Evolutionary conservation across 2,888 invertebrate genomes (phyloP).

Genomic region (Drosophila limbata): DNA sequence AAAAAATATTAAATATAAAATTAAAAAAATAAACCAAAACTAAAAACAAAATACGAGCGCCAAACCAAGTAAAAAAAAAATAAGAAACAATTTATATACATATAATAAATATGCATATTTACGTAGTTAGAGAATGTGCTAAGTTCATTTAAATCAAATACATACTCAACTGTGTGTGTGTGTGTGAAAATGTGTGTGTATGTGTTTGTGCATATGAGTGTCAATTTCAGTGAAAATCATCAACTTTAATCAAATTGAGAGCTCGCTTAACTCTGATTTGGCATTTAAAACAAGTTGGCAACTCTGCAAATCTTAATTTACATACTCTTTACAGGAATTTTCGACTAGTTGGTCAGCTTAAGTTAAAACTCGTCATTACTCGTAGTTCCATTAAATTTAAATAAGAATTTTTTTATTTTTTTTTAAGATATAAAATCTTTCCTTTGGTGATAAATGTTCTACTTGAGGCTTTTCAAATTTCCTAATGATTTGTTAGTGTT

Average conservation of each 20-base stretch:
- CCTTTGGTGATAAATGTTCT: background rate
- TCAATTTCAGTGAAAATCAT: background rate
- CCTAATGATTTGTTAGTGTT: background rate
- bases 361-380: background rate
- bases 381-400: background rate
- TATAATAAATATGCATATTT: background rate
- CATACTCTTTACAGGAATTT: background rate
- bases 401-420: background rate
- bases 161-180: constrained; percentile 7
- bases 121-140: background rate
- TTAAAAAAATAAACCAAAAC: constrained; percentile 11
- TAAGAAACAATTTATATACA: background rate
- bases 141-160: constrained; percentile 13
- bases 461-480: background rate
- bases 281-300: background rate
- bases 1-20: constrained; percentile 5
- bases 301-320: background rate
- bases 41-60: constrained; percentile 3
- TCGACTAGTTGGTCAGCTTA: background rate
- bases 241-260: background rate
- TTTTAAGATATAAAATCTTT: background rate
- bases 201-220: background rate
- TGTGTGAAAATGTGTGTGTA: background rate
- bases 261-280: background rate
- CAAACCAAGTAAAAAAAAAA: constrained; percentile 13